phyloP scores from a whole-genome alignment of 2,113 vertebrate species.

The Pandion haliaetus region DNA sequence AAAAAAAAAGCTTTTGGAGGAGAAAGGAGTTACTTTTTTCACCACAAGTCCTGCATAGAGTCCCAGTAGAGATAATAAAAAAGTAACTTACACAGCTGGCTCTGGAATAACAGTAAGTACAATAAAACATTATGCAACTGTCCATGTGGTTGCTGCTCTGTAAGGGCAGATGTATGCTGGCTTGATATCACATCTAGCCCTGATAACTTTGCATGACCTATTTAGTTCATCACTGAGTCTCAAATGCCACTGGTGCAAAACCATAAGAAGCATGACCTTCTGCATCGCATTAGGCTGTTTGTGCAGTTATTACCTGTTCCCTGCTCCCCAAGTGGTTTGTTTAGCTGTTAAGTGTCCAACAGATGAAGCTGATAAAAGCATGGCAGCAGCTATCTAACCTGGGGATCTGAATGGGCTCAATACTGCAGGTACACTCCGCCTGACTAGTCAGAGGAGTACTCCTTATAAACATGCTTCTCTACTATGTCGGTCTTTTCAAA shows the following conservation, averaged over 20 bases:
- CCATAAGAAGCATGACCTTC: neutral
- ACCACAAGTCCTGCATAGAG: neutral
- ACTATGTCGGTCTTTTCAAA: neutral
- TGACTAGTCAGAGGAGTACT: neutral
- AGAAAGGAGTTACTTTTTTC: neutral
- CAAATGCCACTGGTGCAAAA: neutral
- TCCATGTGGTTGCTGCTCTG: neutral
- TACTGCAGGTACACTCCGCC: neutral
- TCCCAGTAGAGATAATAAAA: neutral
- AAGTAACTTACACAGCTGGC: neutral
- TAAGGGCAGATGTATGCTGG: neutral
- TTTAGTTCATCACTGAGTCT: neutral
- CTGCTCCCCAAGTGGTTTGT: neutral
- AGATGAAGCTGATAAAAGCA: slow-evolving; percentile 17
- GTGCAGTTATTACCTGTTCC: neutral
- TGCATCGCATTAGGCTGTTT: neutral
- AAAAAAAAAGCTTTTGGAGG: neutral
- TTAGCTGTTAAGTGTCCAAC: neutral
- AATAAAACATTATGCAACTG: neutral
- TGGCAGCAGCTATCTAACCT: neutral
- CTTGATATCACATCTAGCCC: neutral
- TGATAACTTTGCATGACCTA: neutral
- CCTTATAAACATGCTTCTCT: fast-evolving
- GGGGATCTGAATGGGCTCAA: neutral
- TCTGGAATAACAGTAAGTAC: neutral